These are phyloP conservation scores for Digitonthophagus gazella DNA, from an alignment of 2,888 invertebrate species.

Conservation along the genomic window DNA sequence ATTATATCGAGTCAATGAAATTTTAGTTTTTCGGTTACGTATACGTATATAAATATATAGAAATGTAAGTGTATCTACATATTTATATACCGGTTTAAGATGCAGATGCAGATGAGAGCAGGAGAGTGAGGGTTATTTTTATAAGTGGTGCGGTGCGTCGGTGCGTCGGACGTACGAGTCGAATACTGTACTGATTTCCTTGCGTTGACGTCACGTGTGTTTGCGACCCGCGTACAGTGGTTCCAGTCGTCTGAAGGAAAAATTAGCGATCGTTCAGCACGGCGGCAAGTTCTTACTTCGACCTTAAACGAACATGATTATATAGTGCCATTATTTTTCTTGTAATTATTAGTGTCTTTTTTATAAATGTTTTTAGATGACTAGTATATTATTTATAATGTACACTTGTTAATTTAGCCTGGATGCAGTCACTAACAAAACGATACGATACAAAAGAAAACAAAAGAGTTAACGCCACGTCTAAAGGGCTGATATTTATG, in stretches of 20 bases:
- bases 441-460: slow-evolving; percentile 19
- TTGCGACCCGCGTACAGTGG: slow-evolving; percentile 38
- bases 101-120: neutral
- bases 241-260: slow-evolving; percentile 39
- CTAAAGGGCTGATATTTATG: slow-evolving; percentile 8
- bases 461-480: neutral
- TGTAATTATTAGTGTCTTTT: slow-evolving; percentile 53
- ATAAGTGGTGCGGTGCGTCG: slow-evolving; percentile 38
- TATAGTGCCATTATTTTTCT: slow-evolving; percentile 53
- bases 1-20: neutral
- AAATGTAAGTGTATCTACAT: neutral
- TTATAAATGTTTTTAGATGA: slow-evolving; percentile 53
- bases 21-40: neutral
- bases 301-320: slow-evolving; percentile 39
- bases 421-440: slow-evolving; percentile 49
- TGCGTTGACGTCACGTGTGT: slow-evolving; percentile 7
- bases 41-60: neutral
- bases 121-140: slow-evolving; percentile 14
- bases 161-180: slow-evolving; percentile 34
- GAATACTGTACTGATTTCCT: neutral
- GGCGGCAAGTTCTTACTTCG: slow-evolving; percentile 26
- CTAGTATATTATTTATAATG: slow-evolving; percentile 51
- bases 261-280: slow-evolving; percentile 22
- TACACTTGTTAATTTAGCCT: slow-evolving; percentile 53
- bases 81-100: neutral